phyloP scores from a whole-genome alignment of 1,140 invertebrate genomes.

The Drosophila ercepeae region DNA sequence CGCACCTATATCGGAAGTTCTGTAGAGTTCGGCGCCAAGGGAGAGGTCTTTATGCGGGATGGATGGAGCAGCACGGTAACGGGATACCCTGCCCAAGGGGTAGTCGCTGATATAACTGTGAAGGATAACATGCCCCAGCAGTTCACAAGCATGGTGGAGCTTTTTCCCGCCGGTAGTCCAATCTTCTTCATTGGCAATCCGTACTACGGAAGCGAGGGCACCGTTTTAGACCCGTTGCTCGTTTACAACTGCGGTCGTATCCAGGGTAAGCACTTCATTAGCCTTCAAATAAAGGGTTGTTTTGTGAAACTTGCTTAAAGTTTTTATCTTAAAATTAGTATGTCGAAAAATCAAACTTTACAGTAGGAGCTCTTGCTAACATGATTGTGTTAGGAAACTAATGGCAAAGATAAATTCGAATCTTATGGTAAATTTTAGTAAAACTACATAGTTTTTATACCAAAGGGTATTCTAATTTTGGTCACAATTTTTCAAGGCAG shows the following conservation, averaged over 20 bases:
- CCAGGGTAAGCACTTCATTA: slow-evolving; percentile 55
- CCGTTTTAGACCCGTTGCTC: slow-evolving; percentile 85
- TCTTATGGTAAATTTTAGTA: no score
- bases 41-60: slow-evolving; percentile 65
- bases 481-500: no score
- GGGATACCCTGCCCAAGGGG: slow-evolving; percentile 86
- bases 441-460: no score
- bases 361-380: no score
- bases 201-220: slow-evolving; percentile 91
- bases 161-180: slow-evolving; percentile 87
- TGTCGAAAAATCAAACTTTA: no score
- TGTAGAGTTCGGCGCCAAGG: slow-evolving; percentile 85
- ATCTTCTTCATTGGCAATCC: slow-evolving; percentile 92
- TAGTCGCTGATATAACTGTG: slow-evolving; percentile 58
- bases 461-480: no score
- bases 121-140: slow-evolving; percentile 35
- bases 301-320: no score
- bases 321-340: no score
- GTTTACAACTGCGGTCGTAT: slow-evolving; percentile 71
- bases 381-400: no score
- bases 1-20: slow-evolving; percentile 88
- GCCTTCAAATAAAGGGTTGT: no score
- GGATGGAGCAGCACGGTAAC: slow-evolving; percentile 52
- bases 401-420: no score
- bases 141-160: slow-evolving; percentile 86